A percentile compares a stretch with the other conserved stretches of the same genome.
Conservation (phyloP, 2,113 vertebrate genomes). For the Rhinoderma darwinii region DNA sequence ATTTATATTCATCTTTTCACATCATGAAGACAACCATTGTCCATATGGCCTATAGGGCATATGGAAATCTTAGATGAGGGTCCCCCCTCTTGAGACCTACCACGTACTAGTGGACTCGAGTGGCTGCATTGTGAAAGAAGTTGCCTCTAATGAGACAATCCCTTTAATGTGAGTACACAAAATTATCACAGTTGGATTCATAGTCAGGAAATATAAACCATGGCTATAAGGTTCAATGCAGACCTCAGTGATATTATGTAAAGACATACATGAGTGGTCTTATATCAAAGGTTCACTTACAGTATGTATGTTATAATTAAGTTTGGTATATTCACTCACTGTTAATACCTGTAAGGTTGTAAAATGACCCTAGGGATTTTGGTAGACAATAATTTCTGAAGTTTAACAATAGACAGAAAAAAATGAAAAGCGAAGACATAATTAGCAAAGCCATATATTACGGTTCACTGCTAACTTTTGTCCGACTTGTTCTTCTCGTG, state of each 20-base stretch:
- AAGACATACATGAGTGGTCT: not conserved
- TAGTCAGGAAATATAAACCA: constrained; percentile 33
- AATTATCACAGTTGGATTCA: not conserved
- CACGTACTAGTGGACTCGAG: too few relatives aligned
- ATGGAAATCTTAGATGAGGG: too few relatives aligned
- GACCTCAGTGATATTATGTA: constrained; percentile 29
- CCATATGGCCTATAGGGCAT: too few relatives aligned
- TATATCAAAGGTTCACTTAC: constrained; percentile 9
- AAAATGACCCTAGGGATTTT: constrained; percentile 7
- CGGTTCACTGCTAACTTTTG: constrained; percentile 48
- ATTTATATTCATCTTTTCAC: too few relatives aligned
- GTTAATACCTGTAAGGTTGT: not conserved
- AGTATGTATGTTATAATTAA: not conserved
- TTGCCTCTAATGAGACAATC: too few relatives aligned
- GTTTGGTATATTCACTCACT: not conserved
- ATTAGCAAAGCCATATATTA: constrained; percentile 44
- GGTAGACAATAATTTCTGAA: not conserved
- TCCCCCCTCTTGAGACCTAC: too few relatives aligned
- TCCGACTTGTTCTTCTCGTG: constrained; percentile 48
- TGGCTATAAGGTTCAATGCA: constrained; percentile 47
- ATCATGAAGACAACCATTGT: too few relatives aligned
- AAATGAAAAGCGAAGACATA: not conserved
- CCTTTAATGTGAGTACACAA: not conserved
- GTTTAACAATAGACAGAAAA: constrained; percentile 40
- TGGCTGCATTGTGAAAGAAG: too few relatives aligned